These are phyloP conservation scores for Alcis repandata DNA, from an alignment of 2,888 invertebrate genomes.

Conservation along the genomic window DNA sequence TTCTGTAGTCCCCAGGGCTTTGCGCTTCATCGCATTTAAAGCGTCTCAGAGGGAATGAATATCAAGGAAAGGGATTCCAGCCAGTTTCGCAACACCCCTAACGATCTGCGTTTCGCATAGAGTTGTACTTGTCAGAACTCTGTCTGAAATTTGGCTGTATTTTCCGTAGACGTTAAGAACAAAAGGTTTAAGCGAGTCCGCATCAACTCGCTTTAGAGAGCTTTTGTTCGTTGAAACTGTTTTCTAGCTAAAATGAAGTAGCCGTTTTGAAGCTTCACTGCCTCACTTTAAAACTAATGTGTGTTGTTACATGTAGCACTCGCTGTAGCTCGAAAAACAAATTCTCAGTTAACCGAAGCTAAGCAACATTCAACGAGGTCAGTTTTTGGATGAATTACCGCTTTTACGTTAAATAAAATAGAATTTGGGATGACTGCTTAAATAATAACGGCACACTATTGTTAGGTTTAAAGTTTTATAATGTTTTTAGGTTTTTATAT, in stretches of 20 bases:
- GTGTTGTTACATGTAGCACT: not conserved
- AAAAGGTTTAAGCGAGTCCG: constrained; percentile 27
- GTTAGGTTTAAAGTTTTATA: too few species aligned
- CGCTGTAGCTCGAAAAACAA: not conserved
- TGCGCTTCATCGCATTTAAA: constrained; percentile 67
- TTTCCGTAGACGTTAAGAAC: constrained; percentile 30
- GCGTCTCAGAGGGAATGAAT: constrained; percentile 50
- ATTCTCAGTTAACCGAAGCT: not conserved
- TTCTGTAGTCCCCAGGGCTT: constrained; percentile 59
- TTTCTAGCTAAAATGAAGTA: constrained; percentile 6
- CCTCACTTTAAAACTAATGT: not conserved
- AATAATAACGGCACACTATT: too few species aligned
- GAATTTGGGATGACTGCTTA: too few species aligned
- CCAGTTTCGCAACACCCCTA: constrained; percentile 50
- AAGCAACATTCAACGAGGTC: not conserved
- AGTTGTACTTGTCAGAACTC: constrained; percentile 41
- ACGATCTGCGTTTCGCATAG: constrained; percentile 52
- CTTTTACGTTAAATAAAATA: too few species aligned
- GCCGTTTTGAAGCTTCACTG: constrained; percentile 12
- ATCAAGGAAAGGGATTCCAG: constrained; percentile 54
- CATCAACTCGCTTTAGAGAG: constrained; percentile 14
- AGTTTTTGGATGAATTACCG: too few species aligned
- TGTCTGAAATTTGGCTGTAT: constrained; percentile 33
- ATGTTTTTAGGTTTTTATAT: too few species aligned
- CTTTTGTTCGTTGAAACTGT: constrained; percentile 17